A percentile compares a stretch with the other conserved stretches of the same genome.
Conservation (phyloP, 1,140 invertebrate species). For the Brachionus paranguensis region DNA sequence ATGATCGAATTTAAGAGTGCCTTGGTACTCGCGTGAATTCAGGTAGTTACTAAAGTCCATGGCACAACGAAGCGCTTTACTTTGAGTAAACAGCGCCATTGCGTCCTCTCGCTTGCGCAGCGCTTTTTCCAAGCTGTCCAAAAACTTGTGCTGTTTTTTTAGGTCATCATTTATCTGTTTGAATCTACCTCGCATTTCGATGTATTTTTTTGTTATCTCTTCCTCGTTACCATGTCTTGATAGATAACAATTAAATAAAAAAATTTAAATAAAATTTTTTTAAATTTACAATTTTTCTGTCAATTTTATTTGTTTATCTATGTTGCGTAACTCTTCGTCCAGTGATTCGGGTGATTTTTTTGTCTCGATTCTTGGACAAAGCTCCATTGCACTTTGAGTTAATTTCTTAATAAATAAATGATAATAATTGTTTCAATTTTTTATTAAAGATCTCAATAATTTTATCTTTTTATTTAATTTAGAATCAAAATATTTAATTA, state of each 20-base stretch:
- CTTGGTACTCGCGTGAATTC: slow-evolving; percentile 48
- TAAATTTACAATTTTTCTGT: slow-evolving; percentile 48
- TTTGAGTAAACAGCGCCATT: slow-evolving; percentile 46
- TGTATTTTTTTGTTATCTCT: slow-evolving; percentile 49
- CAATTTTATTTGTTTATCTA: slow-evolving; percentile 45
- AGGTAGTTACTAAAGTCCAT: slow-evolving; percentile 49
- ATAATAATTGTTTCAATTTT: too few species aligned
- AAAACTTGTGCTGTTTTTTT: slow-evolving; percentile 43
- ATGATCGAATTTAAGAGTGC: slow-evolving; percentile 54
- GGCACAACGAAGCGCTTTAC: slow-evolving; percentile 42
- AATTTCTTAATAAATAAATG: slow-evolving; percentile 40
- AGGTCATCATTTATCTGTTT: slow-evolving; percentile 49
- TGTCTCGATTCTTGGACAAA: slow-evolving; percentile 48
- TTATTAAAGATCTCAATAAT: too few species aligned
- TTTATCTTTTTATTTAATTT: too few species aligned
- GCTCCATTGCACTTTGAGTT: slow-evolving; percentile 44
- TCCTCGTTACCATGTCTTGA: slow-evolving; percentile 49
- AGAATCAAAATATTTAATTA: too few species aligned
- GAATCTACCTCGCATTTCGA: slow-evolving; percentile 47
- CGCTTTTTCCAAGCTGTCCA: slow-evolving; percentile 44
- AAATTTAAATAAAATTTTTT: background rate
- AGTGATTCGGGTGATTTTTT: slow-evolving; percentile 46
- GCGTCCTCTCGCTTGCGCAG: slow-evolving; percentile 45
- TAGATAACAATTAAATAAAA: background rate
- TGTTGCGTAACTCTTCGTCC: background rate